These are phyloP conservation scores for Aphyosemion australe DNA, from an alignment of 2,113 vertebrate species.

Conservation along the genomic window DNA sequence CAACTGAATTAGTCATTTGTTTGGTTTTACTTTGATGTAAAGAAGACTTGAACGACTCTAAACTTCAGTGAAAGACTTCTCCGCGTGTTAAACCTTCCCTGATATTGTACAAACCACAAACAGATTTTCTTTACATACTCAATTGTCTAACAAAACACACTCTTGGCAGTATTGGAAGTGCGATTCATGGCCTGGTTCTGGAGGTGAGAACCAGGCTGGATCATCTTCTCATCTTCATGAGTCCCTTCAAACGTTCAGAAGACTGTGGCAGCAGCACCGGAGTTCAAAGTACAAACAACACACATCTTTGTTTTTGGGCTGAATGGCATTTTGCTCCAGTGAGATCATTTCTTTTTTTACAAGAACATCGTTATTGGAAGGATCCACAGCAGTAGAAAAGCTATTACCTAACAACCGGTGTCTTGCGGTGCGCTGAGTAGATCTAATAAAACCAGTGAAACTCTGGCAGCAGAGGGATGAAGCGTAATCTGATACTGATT, in stretches of 20 bases:
- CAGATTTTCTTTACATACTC: conserved; percentile 46
- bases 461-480: conserved; percentile 71
- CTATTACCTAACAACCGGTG: conserved; percentile 65
- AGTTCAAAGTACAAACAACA: conserved; percentile 61
- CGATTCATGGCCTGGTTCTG: conserved; percentile 63
- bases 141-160: conserved; percentile 63
- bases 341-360: conserved; percentile 52
- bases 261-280: conserved; percentile 71
- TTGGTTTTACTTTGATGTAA: conserved; percentile 73
- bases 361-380: conserved; percentile 56
- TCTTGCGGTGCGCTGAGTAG: conserved; percentile 67
- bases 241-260: conserved; percentile 52
- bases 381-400: conserved; percentile 71
- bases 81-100: conserved; percentile 32
- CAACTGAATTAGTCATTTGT: conserved; percentile 71
- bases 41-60: conserved; percentile 61
- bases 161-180: conserved; percentile 78
- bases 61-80: conserved; percentile 51
- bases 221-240: conserved; percentile 51
- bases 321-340: conserved; percentile 57
- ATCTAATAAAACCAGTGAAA: conserved; percentile 72
- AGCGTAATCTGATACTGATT: conserved; percentile 60
- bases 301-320: conserved; percentile 51
- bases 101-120: conserved; percentile 70
- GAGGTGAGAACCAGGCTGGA: conserved; percentile 43